phyloP scores from a whole-genome alignment of 2,888 invertebrate species.

The Oscheius myriophilus region DNA sequence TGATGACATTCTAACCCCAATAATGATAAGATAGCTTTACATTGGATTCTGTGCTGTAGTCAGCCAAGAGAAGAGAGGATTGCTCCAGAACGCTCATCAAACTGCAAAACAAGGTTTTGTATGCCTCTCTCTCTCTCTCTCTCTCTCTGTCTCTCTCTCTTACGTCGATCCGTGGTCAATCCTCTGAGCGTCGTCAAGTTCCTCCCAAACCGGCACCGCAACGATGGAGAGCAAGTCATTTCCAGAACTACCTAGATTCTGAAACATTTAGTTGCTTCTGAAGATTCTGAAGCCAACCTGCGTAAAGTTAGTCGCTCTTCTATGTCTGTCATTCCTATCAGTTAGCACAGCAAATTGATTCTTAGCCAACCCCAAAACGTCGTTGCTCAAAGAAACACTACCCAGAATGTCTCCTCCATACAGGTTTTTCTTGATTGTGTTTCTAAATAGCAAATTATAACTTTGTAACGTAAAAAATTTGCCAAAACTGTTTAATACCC shows the following conservation, averaged over 20 bases:
- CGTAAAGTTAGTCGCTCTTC: constrained; percentile 46
- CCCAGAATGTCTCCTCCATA: constrained; percentile 57
- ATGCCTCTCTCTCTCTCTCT: too few relatives aligned
- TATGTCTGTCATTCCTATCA: constrained; percentile 43
- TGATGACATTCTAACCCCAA: constrained; percentile 38
- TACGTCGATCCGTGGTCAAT: constrained; percentile 43
- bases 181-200: constrained; percentile 37
- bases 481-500: constrained; percentile 1
- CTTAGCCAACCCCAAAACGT: constrained; percentile 47
- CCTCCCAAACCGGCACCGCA: constrained; percentile 53
- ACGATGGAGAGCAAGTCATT: constrained; percentile 50
- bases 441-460: constrained; percentile 22
- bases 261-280: constrained; percentile 5
- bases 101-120: constrained; percentile 12
- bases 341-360: constrained; percentile 42
- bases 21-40: constrained; percentile 41
- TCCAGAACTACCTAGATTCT: constrained; percentile 58
- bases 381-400: constrained; percentile 40
- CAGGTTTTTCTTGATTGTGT: constrained; percentile 37
- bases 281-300: constrained; percentile 25
- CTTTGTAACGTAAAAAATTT: too few relatives aligned
- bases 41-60: constrained; percentile 42
- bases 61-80: constrained; percentile 52
- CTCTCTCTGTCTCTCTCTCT: background rate
- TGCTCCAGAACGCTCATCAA: constrained; percentile 62